A percentile compares a stretch with the other conserved stretches of the same genome.
Conservation (phyloP, 1,140 invertebrate genomes). For the Drosophila malerkotliana region DNA sequence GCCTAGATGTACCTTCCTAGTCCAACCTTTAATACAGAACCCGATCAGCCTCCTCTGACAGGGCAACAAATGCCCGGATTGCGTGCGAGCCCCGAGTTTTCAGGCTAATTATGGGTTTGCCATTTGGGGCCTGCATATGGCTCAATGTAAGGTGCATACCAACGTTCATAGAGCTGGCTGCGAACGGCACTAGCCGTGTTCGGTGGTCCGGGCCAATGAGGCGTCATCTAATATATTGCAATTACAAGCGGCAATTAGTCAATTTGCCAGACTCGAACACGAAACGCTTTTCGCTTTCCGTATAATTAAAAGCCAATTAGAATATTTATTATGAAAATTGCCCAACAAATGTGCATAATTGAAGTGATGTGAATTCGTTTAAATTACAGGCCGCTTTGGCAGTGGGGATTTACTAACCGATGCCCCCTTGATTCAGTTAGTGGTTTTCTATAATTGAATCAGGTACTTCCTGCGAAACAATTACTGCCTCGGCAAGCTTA, state of each 20-base stretch:
- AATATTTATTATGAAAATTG: conserved; percentile 78
- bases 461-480: conserved; percentile 20
- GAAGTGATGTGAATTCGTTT: conserved; percentile 44
- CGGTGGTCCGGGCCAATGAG: conserved; percentile 47
- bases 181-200: background rate
- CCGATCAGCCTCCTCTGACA: conserved; percentile 11
- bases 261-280: conserved; percentile 60
- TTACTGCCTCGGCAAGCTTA: conserved; percentile 17
- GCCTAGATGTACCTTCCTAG: background rate
- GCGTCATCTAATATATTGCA: conserved; percentile 76
- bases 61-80: conserved; percentile 68
- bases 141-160: conserved; percentile 14
- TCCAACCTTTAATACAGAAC: conserved; percentile 2
- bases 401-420: conserved; percentile 5
- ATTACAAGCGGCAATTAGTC: conserved; percentile 76
- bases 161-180: conserved; percentile 4
- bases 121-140: conserved; percentile 50
- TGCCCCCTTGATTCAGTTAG: conserved; percentile 7
- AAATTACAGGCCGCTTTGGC: conserved; percentile 55
- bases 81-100: conserved; percentile 48
- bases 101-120: conserved; percentile 67
- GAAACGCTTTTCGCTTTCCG: conserved; percentile 46
- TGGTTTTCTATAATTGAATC: conserved; percentile 43
- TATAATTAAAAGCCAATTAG: conserved; percentile 78
- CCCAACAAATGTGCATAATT: conserved; percentile 65